Evolutionary conservation across 2,797 vertebrate genomes (phyloP).

Genomic region (Helarctos malayanus): DNA sequence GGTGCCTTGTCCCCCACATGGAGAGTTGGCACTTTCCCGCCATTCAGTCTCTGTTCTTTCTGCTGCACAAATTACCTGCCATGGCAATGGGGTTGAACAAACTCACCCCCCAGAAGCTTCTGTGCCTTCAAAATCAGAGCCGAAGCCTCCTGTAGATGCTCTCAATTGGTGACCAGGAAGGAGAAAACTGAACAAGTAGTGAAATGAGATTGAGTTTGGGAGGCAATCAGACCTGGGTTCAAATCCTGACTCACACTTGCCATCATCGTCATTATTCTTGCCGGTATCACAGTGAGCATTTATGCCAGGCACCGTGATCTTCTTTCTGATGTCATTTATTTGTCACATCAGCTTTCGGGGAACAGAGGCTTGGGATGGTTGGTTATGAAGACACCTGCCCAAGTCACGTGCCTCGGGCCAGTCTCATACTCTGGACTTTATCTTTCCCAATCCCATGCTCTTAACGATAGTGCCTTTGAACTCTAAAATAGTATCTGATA

Average conservation of each 20-base stretch:
- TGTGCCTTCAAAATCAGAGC: not conserved
- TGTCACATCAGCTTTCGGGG: not conserved
- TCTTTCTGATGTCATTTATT: not conserved
- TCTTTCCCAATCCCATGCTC: not conserved
- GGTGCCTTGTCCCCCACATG: conserved; percentile 77
- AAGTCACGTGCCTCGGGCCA: not conserved
- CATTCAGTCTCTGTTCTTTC: conserved; percentile 79
- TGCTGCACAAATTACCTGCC: conserved; percentile 74
- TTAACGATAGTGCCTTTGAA: not conserved
- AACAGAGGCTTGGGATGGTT: not conserved
- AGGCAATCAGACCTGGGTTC: not conserved
- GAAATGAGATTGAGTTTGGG: not conserved
- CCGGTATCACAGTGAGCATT: not conserved
- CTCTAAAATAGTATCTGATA: not conserved
- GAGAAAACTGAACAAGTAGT: not conserved
- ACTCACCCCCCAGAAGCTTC: conserved; percentile 24
- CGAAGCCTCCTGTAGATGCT: not conserved
- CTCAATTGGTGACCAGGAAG: not conserved
- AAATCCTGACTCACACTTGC: not conserved
- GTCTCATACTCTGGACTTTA: not conserved
- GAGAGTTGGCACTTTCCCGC: conserved; percentile 79
- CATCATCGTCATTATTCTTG: not conserved
- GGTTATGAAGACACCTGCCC: not conserved
- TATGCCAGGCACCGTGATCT: not conserved
- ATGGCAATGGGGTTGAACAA: conserved; percentile 55